These are phyloP conservation scores for Cactoblastis cactorum DNA, from an alignment of 2,888 invertebrate species.

Conservation along the genomic window DNA sequence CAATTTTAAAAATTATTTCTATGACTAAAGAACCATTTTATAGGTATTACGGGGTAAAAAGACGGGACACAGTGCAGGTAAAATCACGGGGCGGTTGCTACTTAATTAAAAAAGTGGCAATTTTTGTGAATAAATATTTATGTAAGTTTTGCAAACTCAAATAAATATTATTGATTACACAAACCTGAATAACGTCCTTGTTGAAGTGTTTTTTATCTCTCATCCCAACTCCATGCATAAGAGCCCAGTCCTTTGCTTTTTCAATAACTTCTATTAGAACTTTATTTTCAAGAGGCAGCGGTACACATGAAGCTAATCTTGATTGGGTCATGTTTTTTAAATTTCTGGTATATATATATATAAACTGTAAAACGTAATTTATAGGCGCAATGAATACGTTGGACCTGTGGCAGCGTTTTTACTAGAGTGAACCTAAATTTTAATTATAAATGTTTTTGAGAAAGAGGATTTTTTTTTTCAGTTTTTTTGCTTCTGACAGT, in stretches of 20 bases:
- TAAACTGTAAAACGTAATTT: background rate
- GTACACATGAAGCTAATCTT: constrained; percentile 79
- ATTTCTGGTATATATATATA: background rate
- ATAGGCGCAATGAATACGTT: background rate
- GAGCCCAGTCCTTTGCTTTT: constrained; percentile 90
- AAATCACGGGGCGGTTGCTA: no score
- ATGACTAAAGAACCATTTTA: no score
- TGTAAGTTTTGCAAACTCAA: no score
- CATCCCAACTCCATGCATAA: constrained; percentile 92
- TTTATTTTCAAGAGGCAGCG: constrained; percentile 82
- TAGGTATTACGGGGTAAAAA: no score
- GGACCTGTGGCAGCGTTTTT: background rate
- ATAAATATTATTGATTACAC: no score
- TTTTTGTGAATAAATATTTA: no score
- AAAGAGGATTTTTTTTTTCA: no score
- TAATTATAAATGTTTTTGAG: no score
- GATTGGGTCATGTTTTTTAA: constrained; percentile 57
- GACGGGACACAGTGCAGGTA: no score
- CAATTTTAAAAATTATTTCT: no score
- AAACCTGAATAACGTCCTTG: constrained; percentile 82
- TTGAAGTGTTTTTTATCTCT: constrained; percentile 84
- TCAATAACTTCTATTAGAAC: constrained; percentile 82
- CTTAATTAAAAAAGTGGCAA: no score
- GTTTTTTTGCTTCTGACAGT: no score
- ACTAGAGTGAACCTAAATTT: background rate